Evolutionary conservation across 2,888 invertebrate species (phyloP).

Genomic region (Apotomis turbidana): DNA sequence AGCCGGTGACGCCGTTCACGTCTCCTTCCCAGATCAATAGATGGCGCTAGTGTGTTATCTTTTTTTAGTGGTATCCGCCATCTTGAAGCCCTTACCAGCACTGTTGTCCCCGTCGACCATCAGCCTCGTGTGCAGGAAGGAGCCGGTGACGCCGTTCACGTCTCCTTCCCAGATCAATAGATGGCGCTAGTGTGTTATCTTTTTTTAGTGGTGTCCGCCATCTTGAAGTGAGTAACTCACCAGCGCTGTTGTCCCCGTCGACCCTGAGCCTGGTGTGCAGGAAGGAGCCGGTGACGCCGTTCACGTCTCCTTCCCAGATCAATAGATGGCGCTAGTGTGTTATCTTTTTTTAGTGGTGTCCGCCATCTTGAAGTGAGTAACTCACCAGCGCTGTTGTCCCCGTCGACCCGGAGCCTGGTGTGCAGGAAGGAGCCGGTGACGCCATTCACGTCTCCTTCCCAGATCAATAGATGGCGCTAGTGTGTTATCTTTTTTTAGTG

Average conservation of each 20-base stretch:
- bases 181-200: too few species aligned
- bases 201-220: too few species aligned
- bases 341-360: too few species aligned
- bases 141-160: constrained; percentile 75
- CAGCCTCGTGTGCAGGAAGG: constrained; percentile 72
- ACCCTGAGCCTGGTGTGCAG: constrained; percentile 70
- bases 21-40: too few species aligned
- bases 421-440: constrained; percentile 55
- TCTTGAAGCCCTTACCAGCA: constrained; percentile 55
- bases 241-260: constrained; percentile 73
- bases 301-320: too few species aligned
- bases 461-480: too few species aligned
- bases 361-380: too few species aligned
- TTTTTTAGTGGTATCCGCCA: too few species aligned
- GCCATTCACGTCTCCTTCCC: too few species aligned
- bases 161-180: constrained; percentile 46
- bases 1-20: constrained; percentile 77
- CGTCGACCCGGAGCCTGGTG: constrained; percentile 70
- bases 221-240: constrained; percentile 52
- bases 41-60: too few species aligned
- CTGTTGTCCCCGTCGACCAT: constrained; percentile 74
- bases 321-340: too few species aligned
- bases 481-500: too few species aligned
- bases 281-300: constrained; percentile 58
- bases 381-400: constrained; percentile 72